Evolutionary conservation across 2,888 invertebrate genomes (phyloP).

Genomic region (Tineola bisselliella): DNA sequence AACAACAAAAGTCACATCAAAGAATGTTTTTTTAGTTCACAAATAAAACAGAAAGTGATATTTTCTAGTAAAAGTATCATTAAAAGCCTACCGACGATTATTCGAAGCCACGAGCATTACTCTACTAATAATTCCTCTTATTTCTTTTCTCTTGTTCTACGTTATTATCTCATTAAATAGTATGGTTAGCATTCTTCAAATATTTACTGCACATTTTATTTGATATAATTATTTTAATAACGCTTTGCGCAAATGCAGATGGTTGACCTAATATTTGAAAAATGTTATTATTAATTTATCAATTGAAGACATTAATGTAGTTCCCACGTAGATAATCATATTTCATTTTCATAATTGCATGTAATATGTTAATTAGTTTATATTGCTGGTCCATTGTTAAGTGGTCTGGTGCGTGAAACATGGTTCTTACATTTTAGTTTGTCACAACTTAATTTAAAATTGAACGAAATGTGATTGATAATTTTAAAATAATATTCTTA

Average conservation of each 20-base stretch:
- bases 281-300: too few species aligned
- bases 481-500: too few species aligned
- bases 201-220: neutral
- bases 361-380: too few species aligned
- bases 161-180: neutral
- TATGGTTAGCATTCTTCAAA: neutral
- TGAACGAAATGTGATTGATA: too few species aligned
- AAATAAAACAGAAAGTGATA: constrained; percentile 1
- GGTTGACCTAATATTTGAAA: neutral
- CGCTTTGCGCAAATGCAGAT: neutral
- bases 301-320: too few species aligned
- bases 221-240: neutral
- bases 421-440: too few species aligned
- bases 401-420: too few species aligned
- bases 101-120: neutral
- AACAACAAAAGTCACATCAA: too few species aligned
- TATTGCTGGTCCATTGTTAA: too few species aligned
- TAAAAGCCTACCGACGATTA: neutral
- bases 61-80: constrained; percentile 7
- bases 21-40: neutral
- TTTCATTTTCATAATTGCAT: too few species aligned
- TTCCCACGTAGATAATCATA: too few species aligned
- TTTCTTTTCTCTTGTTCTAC: neutral
- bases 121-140: neutral
- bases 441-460: too few species aligned